A percentile compares a stretch with the other conserved stretches of the same genome.
Conservation (phyloP, 2,888 invertebrate genomes). For the Heliconius ethilla region DNA sequence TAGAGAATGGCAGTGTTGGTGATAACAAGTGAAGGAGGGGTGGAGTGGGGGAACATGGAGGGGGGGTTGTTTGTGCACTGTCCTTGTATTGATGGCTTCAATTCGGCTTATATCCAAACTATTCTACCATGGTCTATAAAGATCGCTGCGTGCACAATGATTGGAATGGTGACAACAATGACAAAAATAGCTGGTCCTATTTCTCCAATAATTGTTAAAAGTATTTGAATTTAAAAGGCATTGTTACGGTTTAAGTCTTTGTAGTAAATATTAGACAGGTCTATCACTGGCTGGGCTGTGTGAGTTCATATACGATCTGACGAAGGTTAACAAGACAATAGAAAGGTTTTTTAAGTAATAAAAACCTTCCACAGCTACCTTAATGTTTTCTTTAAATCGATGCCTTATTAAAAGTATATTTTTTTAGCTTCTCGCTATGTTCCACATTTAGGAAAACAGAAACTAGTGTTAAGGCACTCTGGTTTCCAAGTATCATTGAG, state of each 20-base stretch:
- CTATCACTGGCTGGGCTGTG: too few species aligned
- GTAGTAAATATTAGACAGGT: too few species aligned
- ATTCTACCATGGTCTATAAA: slow-evolving; percentile 5
- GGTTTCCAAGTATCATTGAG: too few species aligned
- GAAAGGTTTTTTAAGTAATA: too few species aligned
- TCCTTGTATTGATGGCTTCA: slow-evolving; percentile 25
- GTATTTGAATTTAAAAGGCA: neutral
- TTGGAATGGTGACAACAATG: neutral
- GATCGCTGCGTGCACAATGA: slow-evolving; percentile 9
- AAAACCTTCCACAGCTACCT: too few species aligned
- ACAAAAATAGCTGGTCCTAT: neutral
- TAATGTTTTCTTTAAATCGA: too few species aligned
- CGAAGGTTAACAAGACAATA: too few species aligned
- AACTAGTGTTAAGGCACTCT: too few species aligned
- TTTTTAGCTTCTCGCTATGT: too few species aligned
- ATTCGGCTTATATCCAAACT: slow-evolving; percentile 18
- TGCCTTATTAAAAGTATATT: too few species aligned
- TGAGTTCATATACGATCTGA: too few species aligned
- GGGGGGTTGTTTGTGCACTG: slow-evolving; percentile 8
- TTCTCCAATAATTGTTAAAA: neutral
- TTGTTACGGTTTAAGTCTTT: neutral
- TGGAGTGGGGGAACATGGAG: neutral
- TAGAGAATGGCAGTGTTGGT: neutral
- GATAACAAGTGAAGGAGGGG: neutral
- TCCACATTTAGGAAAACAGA: too few species aligned